Evolutionary conservation across 2,113 vertebrate species (phyloP), one percentile per base, ranked within the genome.

Genomic region (Atherinomorus stipes): DNA sequence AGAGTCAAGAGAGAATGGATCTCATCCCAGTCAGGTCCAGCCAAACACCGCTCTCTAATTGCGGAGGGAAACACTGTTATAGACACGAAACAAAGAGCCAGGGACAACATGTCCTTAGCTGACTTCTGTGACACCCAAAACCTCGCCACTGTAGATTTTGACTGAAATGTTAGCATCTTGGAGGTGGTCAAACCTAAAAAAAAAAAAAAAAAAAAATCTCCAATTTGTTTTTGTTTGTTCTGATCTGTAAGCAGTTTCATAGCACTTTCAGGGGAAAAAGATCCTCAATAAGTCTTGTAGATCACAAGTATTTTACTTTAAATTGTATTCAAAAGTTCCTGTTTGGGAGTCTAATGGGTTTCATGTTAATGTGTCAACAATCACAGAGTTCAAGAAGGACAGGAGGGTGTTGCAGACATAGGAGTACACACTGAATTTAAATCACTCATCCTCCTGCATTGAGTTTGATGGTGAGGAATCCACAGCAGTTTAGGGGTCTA

Each of bases 1-100:
- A 77, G 85, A 93, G 85, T 78, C 76, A 89, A 76, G 88, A 91
- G 83, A 87, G 53, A 84, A 91, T 83, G 67, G 87, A 94, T 88
- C 58, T 73, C 74, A 18, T 31, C 74, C 74, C 74, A 10, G 31
- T 87, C 77, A 7, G 15, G 69, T 65, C 34, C 64, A 74, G 81
- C 83, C 80, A 90, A 86, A 76, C 84, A 80, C 78, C 45, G 19
- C 86, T 78, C 76, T 90, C 76, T 81, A 86, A 91, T 61, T 85
- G 83, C 89, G 72, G 75, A 75, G 89, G 90, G 85, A 84, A 81
- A 78, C 74, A 71, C 80, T 86, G 82, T 90, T 90, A 87, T 73
- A 88, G 86, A 89, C 89, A 86, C 85, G 78, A 81, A 84, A 90
- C 83, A 67, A 77, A 85, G 83, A 88, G 74, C 84, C 71, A 80